phyloP scores from a whole-genome alignment of 2,113 vertebrate species.

The Thinocorus orbignyianus region DNA sequence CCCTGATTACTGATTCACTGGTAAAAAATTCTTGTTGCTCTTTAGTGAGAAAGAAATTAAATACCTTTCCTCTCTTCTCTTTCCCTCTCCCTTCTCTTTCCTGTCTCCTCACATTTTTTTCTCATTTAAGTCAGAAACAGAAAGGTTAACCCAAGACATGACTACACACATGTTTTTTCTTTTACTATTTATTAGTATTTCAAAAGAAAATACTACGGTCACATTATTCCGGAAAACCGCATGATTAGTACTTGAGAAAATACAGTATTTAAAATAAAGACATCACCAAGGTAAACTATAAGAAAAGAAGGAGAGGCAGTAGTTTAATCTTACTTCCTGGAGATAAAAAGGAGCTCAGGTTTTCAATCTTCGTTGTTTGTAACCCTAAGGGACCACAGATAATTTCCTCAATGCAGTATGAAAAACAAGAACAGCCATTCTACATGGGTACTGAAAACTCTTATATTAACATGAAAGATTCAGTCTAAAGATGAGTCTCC shows the following conservation, averaged over 20 bases:
- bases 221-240: background rate
- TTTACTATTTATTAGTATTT: background rate
- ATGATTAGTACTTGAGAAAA: background rate
- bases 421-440: background rate
- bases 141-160: background rate
- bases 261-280: background rate
- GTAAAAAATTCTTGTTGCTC: background rate
- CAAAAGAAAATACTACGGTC: background rate
- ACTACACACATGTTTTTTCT: background rate
- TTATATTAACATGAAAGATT: background rate
- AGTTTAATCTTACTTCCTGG: background rate
- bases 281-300: background rate
- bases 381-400: background rate
- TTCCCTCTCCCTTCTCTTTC: background rate
- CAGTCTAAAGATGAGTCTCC: background rate
- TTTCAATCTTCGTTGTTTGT: background rate
- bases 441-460: background rate
- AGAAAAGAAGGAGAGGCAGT: background rate
- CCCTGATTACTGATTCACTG: background rate
- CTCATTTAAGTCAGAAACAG: background rate
- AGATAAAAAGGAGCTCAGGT: background rate
- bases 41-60: background rate
- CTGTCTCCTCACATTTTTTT: background rate
- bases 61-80: background rate
- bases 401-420: background rate